Evolutionary conservation across 2,797 vertebrate genomes (phyloP).

Genomic region (Chelonia mydas): DNA sequence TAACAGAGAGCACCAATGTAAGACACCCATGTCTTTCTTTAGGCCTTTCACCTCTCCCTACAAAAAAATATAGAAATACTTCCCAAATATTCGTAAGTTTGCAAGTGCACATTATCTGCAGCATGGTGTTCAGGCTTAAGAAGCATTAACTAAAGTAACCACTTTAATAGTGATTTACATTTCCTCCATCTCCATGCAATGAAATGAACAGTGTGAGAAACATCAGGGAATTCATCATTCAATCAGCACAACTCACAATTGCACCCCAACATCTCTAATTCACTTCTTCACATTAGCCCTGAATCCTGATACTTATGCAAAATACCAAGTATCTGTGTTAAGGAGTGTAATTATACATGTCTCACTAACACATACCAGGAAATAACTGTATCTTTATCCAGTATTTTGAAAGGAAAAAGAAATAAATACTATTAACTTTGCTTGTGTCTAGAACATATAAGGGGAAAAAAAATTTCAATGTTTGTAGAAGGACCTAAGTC

Average conservation of each 20-base stretch:
- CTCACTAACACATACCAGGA: not conserved
- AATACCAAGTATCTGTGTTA: not conserved
- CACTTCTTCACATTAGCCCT: not conserved
- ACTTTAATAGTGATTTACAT: not conserved
- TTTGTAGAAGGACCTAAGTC: not conserved
- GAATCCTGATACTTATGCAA: not conserved
- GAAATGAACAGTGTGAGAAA: not conserved
- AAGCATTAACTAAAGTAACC: not conserved
- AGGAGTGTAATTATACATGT: not conserved
- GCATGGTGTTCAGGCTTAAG: not conserved
- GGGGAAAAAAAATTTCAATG: not conserved
- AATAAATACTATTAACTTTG: not conserved
- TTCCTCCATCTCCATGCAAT: not conserved
- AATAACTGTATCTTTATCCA: not conserved
- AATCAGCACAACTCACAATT: not conserved
- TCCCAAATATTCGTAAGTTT: not conserved
- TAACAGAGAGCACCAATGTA: not conserved
- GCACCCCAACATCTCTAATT: not conserved
- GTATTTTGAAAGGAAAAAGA: not conserved
- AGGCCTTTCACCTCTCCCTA: not conserved
- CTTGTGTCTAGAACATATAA: rapidly evolving
- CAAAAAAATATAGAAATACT: not conserved
- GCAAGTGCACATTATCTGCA: not conserved
- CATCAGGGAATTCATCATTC: not conserved
- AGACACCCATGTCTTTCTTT: not conserved